Percentiles rank a stretch among this genome's conserved stretches.
phyloP scores from a whole-genome alignment of 2,797 vertebrate genomes.

The Trichosurus vulpecula region DNA sequence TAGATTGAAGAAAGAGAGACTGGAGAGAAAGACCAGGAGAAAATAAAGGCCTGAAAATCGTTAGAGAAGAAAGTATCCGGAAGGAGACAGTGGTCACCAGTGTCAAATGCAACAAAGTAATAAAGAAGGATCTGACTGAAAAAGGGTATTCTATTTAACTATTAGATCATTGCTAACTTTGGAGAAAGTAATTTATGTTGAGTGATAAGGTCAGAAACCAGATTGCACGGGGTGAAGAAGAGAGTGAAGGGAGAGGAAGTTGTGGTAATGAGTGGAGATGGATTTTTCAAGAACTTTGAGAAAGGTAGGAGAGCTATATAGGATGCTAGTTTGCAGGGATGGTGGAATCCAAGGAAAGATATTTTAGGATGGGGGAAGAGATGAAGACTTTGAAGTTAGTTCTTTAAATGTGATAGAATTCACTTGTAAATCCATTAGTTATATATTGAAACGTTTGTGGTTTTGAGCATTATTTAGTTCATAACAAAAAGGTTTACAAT shows the following conservation, averaged over 20 bases:
- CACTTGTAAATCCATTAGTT: neutral
- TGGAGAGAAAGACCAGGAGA: neutral
- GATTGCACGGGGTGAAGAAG: neutral
- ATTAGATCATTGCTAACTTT: neutral
- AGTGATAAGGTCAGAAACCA: neutral
- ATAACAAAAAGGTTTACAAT: neutral
- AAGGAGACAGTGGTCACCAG: neutral
- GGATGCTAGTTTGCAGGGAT: neutral
- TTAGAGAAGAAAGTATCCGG: neutral
- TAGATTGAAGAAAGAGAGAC: neutral
- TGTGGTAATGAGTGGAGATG: neutral
- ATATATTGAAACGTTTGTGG: neutral
- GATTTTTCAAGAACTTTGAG: neutral
- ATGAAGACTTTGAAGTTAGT: neutral
- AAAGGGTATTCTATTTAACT: neutral
- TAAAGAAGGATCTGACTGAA: neutral
- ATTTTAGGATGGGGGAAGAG: neutral
- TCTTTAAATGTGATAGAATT: neutral
- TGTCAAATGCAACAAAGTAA: neutral
- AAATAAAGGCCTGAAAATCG: neutral
- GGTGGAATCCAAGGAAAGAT: neutral
- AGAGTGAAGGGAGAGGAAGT: neutral
- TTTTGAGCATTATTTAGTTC: neutral
- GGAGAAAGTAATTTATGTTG: neutral
- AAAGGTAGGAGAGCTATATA: neutral